phyloP scores from a whole-genome alignment of 2,113 vertebrate species.

The Archocentrus centrarchus region DNA sequence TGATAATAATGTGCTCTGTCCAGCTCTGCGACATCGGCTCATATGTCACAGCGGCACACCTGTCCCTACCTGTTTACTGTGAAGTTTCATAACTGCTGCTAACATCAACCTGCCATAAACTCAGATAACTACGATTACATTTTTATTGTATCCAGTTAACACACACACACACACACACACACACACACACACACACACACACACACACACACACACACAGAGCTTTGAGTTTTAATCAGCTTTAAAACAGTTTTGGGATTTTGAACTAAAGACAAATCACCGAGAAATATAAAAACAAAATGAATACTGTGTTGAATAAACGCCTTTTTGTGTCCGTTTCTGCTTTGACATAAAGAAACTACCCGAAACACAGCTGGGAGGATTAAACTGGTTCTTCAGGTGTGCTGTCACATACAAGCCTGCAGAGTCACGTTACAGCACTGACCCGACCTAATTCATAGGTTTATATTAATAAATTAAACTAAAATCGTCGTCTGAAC shows the following conservation, averaged over 20 bases:
- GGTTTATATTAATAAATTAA: rapidly evolving
- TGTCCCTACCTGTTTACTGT: neutral
- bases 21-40: neutral
- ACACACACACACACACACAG: too few species aligned
- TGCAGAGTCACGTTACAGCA: too few species aligned
- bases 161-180: too few species aligned
- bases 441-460: too few species aligned
- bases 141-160: neutral
- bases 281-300: neutral
- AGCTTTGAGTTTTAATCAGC: neutral
- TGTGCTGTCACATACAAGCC: neutral
- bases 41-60: neutral
- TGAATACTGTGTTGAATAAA: neutral
- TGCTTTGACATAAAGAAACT: too few species aligned
- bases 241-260: neutral
- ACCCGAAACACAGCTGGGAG: rapidly evolving
- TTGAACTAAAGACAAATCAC: neutral
- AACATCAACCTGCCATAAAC: neutral
- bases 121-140: too few species aligned
- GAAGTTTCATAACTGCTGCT: rapidly evolving
- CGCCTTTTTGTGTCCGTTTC: neutral
- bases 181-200: too few species aligned
- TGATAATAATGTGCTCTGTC: neutral
- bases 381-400: neutral
- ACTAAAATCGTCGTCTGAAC: neutral